phyloP scores from a whole-genome alignment of 2,888 invertebrate genomes.

The Meghimatium bilineatum region DNA sequence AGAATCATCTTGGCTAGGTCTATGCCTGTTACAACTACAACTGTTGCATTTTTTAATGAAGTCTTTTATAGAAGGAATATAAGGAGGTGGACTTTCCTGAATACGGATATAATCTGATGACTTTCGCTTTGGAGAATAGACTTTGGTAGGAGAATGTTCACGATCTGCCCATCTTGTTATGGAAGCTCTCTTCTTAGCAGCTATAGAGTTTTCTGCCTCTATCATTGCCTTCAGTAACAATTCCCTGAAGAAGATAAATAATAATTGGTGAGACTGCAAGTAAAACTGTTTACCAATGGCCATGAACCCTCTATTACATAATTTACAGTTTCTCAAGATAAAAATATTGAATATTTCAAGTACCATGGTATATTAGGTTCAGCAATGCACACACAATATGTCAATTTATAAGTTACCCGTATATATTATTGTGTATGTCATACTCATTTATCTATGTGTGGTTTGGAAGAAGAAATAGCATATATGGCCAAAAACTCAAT shows the following conservation, averaged over 20 bases:
- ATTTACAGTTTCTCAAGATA: background rate
- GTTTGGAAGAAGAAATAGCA: too few relatives aligned
- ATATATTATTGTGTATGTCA: too few relatives aligned
- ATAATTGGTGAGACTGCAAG: too few relatives aligned
- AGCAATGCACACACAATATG: too few relatives aligned
- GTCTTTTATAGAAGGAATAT: slow-evolving; percentile 36
- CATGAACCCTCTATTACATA: background rate
- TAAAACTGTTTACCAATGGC: background rate
- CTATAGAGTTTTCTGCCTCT: slow-evolving; percentile 89
- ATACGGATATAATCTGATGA: background rate
- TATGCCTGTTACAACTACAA: background rate
- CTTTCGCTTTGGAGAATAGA: slow-evolving; percentile 36
- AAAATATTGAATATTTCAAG: too few relatives aligned
- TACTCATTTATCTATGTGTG: too few relatives aligned
- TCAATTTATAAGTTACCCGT: too few relatives aligned
- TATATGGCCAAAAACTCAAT: too few relatives aligned
- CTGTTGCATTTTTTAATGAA: background rate
- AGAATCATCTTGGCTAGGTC: slow-evolving; percentile 14
- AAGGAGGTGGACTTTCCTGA: slow-evolving; percentile 40
- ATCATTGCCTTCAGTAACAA: slow-evolving; percentile 91
- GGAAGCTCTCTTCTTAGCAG: slow-evolving; percentile 43
- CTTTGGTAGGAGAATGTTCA: slow-evolving; percentile 8
- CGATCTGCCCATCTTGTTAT: slow-evolving; percentile 21
- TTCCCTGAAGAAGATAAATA: slow-evolving; percentile 75
- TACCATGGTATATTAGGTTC: too few relatives aligned